A percentile compares a stretch with the other conserved stretches of the same genome.
phyloP scores from a whole-genome alignment of 2,113 vertebrate species.

The Nyctereutes procyonoides region DNA sequence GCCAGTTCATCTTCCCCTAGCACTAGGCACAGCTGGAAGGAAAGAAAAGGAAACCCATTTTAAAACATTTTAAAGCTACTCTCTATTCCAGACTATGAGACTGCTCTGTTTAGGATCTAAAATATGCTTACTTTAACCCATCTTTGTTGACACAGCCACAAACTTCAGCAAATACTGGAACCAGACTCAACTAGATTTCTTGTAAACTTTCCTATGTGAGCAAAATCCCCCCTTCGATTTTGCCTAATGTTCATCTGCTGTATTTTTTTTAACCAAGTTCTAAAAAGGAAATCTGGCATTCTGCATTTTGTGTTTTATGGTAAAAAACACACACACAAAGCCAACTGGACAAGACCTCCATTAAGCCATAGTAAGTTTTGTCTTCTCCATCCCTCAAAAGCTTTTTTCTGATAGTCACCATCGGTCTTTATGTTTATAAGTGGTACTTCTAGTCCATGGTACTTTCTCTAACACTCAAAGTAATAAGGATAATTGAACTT shows the following conservation, averaged over 20 bases:
- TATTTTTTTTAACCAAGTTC: constrained; percentile 73
- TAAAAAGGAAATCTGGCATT: constrained; percentile 76
- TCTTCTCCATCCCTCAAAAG: constrained; percentile 59
- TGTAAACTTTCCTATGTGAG: constrained; percentile 78
- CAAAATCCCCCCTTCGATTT: constrained; percentile 77
- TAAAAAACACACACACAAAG: constrained; percentile 44
- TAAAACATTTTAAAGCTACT: constrained; percentile 78
- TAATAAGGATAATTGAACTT: not conserved
- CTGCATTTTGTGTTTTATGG: constrained; percentile 74
- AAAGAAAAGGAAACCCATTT: constrained; percentile 82
- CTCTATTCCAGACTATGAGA: constrained; percentile 80
- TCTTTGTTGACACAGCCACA: constrained; percentile 82
- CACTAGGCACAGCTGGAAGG: constrained; percentile 79
- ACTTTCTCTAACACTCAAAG: not conserved
- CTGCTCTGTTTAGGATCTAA: constrained; percentile 78
- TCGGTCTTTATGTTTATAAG: constrained; percentile 15
- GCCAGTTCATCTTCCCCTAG: constrained; percentile 73
- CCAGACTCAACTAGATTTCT: constrained; percentile 80
- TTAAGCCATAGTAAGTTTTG: constrained; percentile 58
- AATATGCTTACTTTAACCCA: constrained; percentile 84
- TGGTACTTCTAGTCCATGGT: constrained; percentile 25
- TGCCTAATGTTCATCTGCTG: constrained; percentile 78
- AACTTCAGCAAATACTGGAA: constrained; percentile 82
- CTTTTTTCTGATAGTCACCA: constrained; percentile 47
- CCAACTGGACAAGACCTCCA: constrained; percentile 67